Evolutionary conservation across 2,888 invertebrate species (phyloP).

Genomic region (Atethmia centrago): DNA sequence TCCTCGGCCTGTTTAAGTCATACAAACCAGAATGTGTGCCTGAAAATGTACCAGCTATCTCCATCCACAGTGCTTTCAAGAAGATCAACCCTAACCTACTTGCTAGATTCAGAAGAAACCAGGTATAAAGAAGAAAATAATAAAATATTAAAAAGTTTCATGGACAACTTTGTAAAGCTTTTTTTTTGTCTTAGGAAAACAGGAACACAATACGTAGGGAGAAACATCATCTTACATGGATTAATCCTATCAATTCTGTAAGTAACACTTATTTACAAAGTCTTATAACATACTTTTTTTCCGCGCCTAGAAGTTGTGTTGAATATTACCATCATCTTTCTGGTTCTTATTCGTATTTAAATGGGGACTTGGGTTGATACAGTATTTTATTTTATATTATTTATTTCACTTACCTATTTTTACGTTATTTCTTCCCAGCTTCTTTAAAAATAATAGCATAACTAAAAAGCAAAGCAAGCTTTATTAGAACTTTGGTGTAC

Average conservation of each 20-base stretch:
- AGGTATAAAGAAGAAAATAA: slow-evolving; percentile 73
- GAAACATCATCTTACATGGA: slow-evolving; percentile 79
- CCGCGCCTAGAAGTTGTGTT: neutral
- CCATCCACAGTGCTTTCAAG: slow-evolving; percentile 83
- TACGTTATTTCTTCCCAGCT: neutral
- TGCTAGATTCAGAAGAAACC: slow-evolving; percentile 79
- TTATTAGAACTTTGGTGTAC: too few relatives aligned
- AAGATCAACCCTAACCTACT: slow-evolving; percentile 79
- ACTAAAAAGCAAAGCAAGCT: neutral
- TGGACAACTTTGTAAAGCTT: neutral
- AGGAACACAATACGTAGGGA: slow-evolving; percentile 70
- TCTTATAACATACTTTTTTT: neutral
- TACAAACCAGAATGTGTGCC: slow-evolving; percentile 88
- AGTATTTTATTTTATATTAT: neutral
- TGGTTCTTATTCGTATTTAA: slow-evolving; percentile 1
- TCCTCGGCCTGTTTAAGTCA: slow-evolving; percentile 86
- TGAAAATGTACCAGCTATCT: slow-evolving; percentile 84
- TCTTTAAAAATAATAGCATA: neutral
- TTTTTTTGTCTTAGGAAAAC: slow-evolving; percentile 72
- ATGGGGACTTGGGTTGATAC: neutral
- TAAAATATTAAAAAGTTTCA: too few relatives aligned
- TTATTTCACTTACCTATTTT: neutral
- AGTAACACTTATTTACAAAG: slow-evolving; percentile 63
- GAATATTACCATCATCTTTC: neutral
- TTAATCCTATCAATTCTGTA: slow-evolving; percentile 81